phyloP scores from a whole-genome alignment of 2,797 vertebrate genomes.

The Pseudochirops cupreus region DNA sequence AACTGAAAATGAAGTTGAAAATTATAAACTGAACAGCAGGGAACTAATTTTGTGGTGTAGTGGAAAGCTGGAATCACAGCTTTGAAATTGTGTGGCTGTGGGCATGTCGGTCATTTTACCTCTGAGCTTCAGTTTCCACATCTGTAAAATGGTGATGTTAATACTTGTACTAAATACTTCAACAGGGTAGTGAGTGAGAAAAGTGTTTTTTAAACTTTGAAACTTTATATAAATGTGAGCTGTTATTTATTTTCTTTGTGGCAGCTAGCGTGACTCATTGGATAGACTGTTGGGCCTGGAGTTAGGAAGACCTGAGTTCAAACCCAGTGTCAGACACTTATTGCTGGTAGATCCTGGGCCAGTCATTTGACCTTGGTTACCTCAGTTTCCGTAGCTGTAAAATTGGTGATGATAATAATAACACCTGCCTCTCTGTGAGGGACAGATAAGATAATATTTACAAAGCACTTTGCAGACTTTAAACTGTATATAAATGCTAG shows the following conservation, averaged over 20 bases:
- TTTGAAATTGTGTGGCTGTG: constrained; percentile 7
- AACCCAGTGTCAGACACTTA: not conserved
- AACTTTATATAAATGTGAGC: not conserved
- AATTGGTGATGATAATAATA: not conserved
- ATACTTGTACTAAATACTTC: not conserved
- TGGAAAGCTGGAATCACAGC: not conserved
- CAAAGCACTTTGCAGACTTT: not conserved
- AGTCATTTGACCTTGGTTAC: not conserved
- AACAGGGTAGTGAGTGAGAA: not conserved
- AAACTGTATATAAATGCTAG: not conserved
- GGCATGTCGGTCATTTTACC: not conserved
- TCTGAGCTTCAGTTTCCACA: not conserved
- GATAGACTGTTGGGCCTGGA: not conserved
- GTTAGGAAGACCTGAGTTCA: not conserved
- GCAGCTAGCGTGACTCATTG: not conserved
- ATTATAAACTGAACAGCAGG: not conserved
- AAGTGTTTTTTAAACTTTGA: not conserved
- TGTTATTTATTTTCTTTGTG: not conserved
- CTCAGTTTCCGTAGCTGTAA: not conserved
- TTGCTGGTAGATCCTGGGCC: not conserved
- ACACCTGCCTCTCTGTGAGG: not conserved
- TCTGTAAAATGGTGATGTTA: not conserved
- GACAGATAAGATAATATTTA: not conserved
- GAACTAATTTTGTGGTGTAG: constrained; percentile 7
- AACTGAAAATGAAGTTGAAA: not conserved